Conservation (phyloP, 2,797 vertebrate genomes). For the Chrysocyon brachyurus region DNA sequence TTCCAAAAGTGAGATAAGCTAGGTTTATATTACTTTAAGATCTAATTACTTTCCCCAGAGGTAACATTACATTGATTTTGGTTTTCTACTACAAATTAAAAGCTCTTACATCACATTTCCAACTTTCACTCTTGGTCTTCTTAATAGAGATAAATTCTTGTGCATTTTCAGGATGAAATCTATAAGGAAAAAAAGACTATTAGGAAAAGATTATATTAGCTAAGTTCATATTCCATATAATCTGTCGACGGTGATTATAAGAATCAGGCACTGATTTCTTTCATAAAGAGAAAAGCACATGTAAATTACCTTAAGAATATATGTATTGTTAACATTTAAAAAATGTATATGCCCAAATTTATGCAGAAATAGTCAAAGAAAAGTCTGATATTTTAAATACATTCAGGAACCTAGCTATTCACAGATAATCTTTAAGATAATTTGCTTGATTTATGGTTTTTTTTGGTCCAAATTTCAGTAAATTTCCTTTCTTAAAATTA, state of each 20-base stretch:
- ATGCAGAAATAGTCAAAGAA: conserved; percentile 34
- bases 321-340: not conserved
- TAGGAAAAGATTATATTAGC: not conserved
- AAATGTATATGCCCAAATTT: not conserved
- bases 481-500: conserved; percentile 23
- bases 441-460: not conserved
- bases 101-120: conserved; percentile 96
- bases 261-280: not conserved
- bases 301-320: not conserved
- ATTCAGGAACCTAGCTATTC: conserved; percentile 30
- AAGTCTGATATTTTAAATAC: conserved; percentile 23
- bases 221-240: not conserved
- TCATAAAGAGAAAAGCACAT: not conserved
- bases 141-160: conserved; percentile 96
- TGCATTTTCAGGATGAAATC: conserved; percentile 97
- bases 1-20: not conserved
- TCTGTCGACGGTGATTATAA: not conserved
- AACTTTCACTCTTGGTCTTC: conserved; percentile 97
- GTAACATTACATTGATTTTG: conserved; percentile 36
- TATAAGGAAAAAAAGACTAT: conserved; percentile 82
- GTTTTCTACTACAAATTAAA: conserved; percentile 59
- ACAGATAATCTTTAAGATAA: conserved; percentile 54
- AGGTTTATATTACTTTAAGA: conserved; percentile 16
- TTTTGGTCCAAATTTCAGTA: not conserved
- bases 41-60: conserved; percentile 52